Conservation (phyloP, 1,140 invertebrate species). For the Drosophila truncata region DNA sequence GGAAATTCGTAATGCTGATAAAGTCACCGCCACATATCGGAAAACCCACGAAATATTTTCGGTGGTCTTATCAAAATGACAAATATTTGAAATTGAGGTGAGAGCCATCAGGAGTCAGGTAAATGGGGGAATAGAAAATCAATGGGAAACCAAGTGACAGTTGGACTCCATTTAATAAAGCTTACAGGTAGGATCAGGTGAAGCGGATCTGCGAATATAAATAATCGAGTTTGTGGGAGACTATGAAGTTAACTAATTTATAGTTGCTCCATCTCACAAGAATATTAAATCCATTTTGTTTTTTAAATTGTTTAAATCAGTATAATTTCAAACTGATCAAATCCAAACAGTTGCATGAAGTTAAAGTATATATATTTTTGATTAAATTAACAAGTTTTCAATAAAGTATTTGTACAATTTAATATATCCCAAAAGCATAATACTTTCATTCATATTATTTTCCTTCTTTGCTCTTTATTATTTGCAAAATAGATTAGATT, state of each 20-base stretch:
- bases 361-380: neutral
- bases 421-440: neutral
- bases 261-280: neutral
- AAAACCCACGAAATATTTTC: slow-evolving; percentile 56
- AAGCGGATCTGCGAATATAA: neutral
- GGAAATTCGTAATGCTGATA: slow-evolving; percentile 28
- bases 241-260: neutral
- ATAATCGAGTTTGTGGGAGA: neutral
- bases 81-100: slow-evolving; percentile 80
- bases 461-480: neutral
- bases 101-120: slow-evolving; percentile 29
- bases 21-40: slow-evolving; percentile 10
- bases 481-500: slow-evolving; percentile 6
- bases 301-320: neutral
- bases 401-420: neutral
- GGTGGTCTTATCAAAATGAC: slow-evolving; percentile 70
- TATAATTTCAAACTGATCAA: neutral
- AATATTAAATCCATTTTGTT: neutral
- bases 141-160: slow-evolving; percentile 8
- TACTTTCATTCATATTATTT: neutral
- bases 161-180: neutral
- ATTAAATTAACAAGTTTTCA: neutral
- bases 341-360: neutral
- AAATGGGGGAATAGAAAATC: slow-evolving; percentile 27
- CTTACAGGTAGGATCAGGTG: neutral